Evolutionary conservation across 2,113 vertebrate genomes (phyloP), one percentile per base, ranked within the genome.

Genomic region (Notiomystis cincta): DNA sequence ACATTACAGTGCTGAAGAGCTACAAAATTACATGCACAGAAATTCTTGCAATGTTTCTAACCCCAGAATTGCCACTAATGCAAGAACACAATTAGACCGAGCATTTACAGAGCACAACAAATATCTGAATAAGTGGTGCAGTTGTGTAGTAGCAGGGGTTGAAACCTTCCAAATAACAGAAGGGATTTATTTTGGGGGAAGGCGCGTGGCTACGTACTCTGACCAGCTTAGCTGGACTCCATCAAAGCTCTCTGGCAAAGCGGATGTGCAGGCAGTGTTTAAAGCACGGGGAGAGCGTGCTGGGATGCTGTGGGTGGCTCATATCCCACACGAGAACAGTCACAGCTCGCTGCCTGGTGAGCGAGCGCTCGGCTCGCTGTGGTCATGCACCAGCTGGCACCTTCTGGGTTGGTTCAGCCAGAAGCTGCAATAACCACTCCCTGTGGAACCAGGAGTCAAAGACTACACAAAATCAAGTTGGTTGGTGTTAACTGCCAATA

Each of bases 11-110:
- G 31, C 42, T n/a, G 53, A 87, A 89, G 61, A 82, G 69, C 61
- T 89, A 83, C 90, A 84, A 75, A 96, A 92, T 89, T 81, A 96
- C 64, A 92, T 61, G 60, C 69, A 71, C 23, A 38, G 82, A 84
- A 90, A 96, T 96, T 89, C 95, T 71, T 82, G 82, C 28, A 9
- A 89, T 65, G n/a, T 72, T 92, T 83, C 76, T 83, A 93, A 71
- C 10, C 38, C 91, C 56, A 14, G 58, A 91, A 88, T 72, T 88
- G 88, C 75, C 79, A 30, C 85, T 85, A 86, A 93, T 30, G 45
- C 90, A 87, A 54, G 62, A 81, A 84, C 45, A 71, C 72, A 76
- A 78, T 83, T 78, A 86, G 86, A 31, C 40, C 0, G 1, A 90
- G 37, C 44, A 48, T 67, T 86, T 75, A n/a, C 27, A 71, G 37